Conservation (phyloP, 2,797 vertebrate species). For the Xerus rutilus region DNA sequence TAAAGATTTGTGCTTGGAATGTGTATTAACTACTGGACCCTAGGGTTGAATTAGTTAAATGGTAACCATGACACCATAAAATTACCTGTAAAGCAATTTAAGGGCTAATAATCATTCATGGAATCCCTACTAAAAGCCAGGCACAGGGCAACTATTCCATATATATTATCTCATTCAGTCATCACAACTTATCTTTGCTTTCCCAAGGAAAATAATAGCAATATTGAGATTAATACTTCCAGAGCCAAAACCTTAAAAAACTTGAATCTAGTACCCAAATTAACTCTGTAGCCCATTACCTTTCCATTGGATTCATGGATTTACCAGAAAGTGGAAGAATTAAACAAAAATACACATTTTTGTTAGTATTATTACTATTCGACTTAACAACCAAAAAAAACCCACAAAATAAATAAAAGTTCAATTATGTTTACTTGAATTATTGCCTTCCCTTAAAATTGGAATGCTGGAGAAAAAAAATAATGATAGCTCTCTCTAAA, state of each 20-base stretch:
- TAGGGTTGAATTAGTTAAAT: background rate
- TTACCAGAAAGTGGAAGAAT: background rate
- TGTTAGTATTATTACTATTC: background rate
- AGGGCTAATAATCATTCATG: background rate
- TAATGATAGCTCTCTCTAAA: background rate
- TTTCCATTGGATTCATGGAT: background rate
- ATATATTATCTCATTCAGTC: background rate
- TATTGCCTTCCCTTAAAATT: background rate
- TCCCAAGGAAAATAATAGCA: background rate
- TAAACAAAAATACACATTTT: background rate
- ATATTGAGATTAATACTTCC: background rate
- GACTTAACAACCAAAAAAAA: background rate
- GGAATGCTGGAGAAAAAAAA: no score
- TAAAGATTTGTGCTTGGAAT: background rate
- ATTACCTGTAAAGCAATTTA: background rate
- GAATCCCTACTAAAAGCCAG: background rate
- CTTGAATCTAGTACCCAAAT: background rate
- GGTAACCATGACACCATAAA: background rate
- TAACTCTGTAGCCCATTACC: background rate
- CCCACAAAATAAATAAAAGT: background rate
- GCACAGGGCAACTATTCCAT: background rate
- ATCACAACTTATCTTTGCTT: background rate
- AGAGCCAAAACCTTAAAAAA: background rate
- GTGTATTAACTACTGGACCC: background rate
- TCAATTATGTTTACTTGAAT: background rate